These are phyloP conservation scores for Pteropus rufus DNA, from an alignment of 2,797 vertebrate species.

Conservation along the genomic window DNA sequence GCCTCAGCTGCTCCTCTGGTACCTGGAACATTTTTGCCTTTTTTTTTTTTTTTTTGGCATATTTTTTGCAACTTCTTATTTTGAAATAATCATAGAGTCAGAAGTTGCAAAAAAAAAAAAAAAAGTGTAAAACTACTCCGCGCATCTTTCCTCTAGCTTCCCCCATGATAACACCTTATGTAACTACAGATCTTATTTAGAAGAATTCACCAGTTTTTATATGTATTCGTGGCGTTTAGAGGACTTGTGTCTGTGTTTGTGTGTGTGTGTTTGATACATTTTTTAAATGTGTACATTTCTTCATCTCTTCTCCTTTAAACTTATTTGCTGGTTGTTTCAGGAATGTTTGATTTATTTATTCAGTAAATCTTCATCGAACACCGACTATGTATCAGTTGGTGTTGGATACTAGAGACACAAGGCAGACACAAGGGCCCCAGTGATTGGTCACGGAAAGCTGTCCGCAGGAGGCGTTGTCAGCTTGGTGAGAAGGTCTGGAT, in stretches of 20 bases:
- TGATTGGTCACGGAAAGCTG: neutral
- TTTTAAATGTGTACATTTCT: neutral
- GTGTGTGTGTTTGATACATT: neutral
- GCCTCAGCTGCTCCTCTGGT: neutral
- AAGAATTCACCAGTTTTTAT: neutral
- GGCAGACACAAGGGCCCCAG: neutral
- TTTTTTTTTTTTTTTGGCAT: neutral
- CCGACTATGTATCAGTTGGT: neutral
- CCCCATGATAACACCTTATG: neutral
- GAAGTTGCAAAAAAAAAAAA: neutral
- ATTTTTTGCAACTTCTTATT: neutral
- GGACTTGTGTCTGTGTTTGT: neutral
- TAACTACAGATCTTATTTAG: neutral
- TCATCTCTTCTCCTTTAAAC: neutral
- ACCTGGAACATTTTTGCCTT: neutral
- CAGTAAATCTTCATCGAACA: neutral
- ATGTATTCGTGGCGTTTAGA: neutral
- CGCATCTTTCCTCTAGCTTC: neutral
- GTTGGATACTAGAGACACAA: neutral
- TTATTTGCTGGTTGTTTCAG: neutral
- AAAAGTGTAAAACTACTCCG: neutral
- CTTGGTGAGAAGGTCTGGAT: neutral
- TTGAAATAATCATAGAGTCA: neutral
- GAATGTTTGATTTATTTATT: neutral
- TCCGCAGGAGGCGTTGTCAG: neutral